Evolutionary conservation across 2,113 vertebrate species (phyloP), one percentile per base, ranked within the genome.

Genomic region (Boulengeromyrus knoepffleri): DNA sequence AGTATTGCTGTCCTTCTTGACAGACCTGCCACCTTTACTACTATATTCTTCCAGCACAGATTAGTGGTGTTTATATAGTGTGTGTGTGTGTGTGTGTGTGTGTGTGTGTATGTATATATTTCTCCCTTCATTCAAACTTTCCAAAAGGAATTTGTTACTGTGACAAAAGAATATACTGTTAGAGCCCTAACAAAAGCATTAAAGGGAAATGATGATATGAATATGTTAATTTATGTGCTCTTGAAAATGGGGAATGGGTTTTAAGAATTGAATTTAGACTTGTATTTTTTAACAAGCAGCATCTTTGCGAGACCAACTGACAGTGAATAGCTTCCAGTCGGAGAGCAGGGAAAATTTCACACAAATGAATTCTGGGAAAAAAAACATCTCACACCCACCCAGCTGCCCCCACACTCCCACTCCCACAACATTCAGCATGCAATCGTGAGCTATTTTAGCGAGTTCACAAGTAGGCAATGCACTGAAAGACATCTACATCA

Each of bases 61-160:
- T 95, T 95, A 92, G 93, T 93, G 4, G 52, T 53, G 17, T 53
- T 53, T 3, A 3, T 50, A 15, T 15, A 15, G 49, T 50, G 2
- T 50, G 49, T 15, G 49, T 50, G 10, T 50, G 10, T 50, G 15
- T 52, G 93, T 94, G 92, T 93, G 93, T 94, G 94, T 93, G 93
- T 91, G 10, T 93, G 36, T 36, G 36, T 50, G 13, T 50, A 50
- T 50, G 15, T 49, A 49, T 49, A 15, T 50, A 15, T 52, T 5
- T 53, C 52, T 53, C 19, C 53, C 53, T 56, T 56, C 5, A 24
- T 21, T 92, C 17, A 45, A 83, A 39, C 5, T 94, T 94, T 93
- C 92, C 93, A 95, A 95, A 95, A 95, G 90, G 91, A 92, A 96
- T 95, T 95, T 93, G 92, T 66, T 85, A 94, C 91, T 92, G 91